Conservation (phyloP, 1,140 invertebrate genomes). For the Lepidostoma basale region DNA sequence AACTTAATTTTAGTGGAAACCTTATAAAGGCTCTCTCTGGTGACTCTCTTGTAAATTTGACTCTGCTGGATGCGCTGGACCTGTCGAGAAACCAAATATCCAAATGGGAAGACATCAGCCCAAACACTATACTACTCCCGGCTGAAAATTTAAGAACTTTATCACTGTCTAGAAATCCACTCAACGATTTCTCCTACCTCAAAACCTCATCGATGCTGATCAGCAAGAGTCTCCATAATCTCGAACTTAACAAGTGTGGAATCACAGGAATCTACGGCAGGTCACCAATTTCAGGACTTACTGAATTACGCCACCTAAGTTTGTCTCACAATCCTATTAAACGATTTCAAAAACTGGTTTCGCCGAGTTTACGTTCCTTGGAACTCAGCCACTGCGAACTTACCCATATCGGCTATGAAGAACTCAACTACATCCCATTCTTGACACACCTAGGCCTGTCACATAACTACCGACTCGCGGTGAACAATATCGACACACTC, state of each 20-base stretch:
- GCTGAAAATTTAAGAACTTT: slow-evolving; percentile 58
- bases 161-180: slow-evolving; percentile 58
- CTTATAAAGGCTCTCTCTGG: slow-evolving; percentile 53
- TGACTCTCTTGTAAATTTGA: slow-evolving; percentile 58
- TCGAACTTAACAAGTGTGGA: slow-evolving; percentile 61
- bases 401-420: slow-evolving; percentile 54
- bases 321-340: slow-evolving; percentile 61
- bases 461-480: slow-evolving; percentile 61
- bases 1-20: slow-evolving; percentile 64
- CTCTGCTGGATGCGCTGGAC: slow-evolving; percentile 59
- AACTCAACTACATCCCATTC: slow-evolving; percentile 58
- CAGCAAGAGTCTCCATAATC: slow-evolving; percentile 58
- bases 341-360: slow-evolving; percentile 57
- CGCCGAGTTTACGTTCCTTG: slow-evolving; percentile 59
- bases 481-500: slow-evolving; percentile 50
- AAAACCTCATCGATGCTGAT: slow-evolving; percentile 57
- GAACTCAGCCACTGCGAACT: slow-evolving; percentile 64
- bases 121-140: slow-evolving; percentile 54
- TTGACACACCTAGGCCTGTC: slow-evolving; percentile 61
- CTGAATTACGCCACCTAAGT: slow-evolving; percentile 59
- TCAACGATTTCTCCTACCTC: slow-evolving; percentile 56
- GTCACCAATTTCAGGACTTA: slow-evolving; percentile 59
- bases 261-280: slow-evolving; percentile 60
- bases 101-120: slow-evolving; percentile 61
- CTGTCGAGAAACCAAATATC: slow-evolving; percentile 62